phyloP scores from a whole-genome alignment of 1,140 invertebrate genomes.

The Trichonephila clavata region DNA sequence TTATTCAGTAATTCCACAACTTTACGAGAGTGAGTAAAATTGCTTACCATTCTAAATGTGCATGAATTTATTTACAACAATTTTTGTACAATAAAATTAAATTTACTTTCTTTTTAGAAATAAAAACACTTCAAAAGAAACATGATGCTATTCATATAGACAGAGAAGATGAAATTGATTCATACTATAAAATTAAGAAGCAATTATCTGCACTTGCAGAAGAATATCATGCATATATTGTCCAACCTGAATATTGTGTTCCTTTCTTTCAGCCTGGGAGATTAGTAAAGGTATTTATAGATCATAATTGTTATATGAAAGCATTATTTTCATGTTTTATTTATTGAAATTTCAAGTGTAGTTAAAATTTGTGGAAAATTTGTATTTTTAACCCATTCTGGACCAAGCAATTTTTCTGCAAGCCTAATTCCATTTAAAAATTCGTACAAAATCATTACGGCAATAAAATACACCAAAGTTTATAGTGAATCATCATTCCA shows the following conservation, averaged over 20 bases:
- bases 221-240: constrained; percentile 90
- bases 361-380: too few relatives aligned
- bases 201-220: constrained; percentile 88
- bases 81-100: background rate
- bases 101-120: constrained; percentile 83
- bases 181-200: constrained; percentile 92
- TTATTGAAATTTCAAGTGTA: background rate
- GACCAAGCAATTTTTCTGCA: too few relatives aligned
- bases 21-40: constrained; percentile 85
- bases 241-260: constrained; percentile 92
- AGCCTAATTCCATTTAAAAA: too few relatives aligned
- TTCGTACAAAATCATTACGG: too few relatives aligned
- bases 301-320: background rate
- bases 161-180: constrained; percentile 88
- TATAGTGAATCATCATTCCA: too few relatives aligned
- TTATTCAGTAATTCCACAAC: constrained; percentile 94
- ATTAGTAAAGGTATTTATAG: constrained; percentile 88
- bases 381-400: too few relatives aligned
- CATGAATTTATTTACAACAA: background rate
- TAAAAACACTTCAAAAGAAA: constrained; percentile 87
- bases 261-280: constrained; percentile 97
- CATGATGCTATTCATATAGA: constrained; percentile 83
- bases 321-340: background rate
- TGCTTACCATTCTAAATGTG: too few relatives aligned
- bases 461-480: too few relatives aligned